A percentile compares a stretch with the other conserved stretches of the same genome.
Conservation (phyloP, 2,113 vertebrate genomes). For the Megaceryle torquata region DNA sequence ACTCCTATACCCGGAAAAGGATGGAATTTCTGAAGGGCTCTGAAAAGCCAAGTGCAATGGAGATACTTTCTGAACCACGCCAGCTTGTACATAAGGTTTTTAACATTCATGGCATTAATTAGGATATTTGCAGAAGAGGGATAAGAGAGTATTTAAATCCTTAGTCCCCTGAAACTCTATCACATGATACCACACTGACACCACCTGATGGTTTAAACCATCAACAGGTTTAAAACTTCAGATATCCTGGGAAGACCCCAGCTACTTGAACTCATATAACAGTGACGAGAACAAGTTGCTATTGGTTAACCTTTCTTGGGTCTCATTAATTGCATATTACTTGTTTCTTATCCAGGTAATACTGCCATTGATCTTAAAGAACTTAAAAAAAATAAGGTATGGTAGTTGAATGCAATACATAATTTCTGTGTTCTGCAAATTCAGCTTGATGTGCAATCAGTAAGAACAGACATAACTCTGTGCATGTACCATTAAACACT, state of each 20-base stretch:
- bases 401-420: not conserved
- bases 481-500: not conserved
- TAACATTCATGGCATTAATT: fast-evolving
- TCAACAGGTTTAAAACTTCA: not conserved
- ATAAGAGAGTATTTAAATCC: not conserved
- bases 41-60: not conserved
- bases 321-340: not conserved
- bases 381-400: not conserved
- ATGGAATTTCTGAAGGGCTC: not conserved
- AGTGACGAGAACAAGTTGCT: not conserved
- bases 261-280: not conserved
- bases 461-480: not conserved
- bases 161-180: not conserved
- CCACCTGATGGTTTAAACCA: not conserved
- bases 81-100: not conserved
- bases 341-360: not conserved
- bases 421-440: not conserved
- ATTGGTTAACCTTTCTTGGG: not conserved
- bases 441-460: not conserved
- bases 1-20: not conserved
- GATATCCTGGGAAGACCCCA: not conserved
- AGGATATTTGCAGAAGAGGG: not conserved
- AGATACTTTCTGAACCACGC: not conserved
- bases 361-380: not conserved
- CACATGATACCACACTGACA: not conserved